Base-by-base conservation (phyloP, 2,113 vertebrate genomes). In the Piaya cayana region DNA sequence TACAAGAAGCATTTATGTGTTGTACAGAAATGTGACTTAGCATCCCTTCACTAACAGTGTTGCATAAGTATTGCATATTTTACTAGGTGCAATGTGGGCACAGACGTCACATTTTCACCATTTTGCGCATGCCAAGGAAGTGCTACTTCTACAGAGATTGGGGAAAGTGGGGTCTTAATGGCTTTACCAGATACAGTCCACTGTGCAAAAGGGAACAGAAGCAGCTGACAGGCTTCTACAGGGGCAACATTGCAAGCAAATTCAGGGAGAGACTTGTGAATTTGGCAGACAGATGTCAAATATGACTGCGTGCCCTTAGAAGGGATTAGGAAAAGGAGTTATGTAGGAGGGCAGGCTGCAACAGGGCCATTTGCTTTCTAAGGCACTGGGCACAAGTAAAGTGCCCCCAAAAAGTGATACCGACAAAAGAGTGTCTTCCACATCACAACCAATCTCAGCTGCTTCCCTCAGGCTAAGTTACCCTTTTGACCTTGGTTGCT, bases 191-290 rank as follows among this genome's bases (percentile, higher is more conserved):
- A 30, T 49, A n/a, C 22, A 30, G 37, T 4, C 69, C 45, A 5
- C 0, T 0, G 14, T 20, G 21, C 39, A 50, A 80, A 83, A 16
- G 7, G 43, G 26, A 49, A 78, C 16, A 84, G 60, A 64, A 56
- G 22, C 12, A 52, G 27, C 62, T 42, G 42, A 63, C 36, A 32
- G 63, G 27, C 19, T 90, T 82, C 42, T 56, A 12, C 6, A 30
- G 21, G 9, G n/a, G 19, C 7, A 21, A 45, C 16, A 19, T 0
- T 15, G 12, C 0, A 0, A 23, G 20, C 17, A 43, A 23, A 19
- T 37, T 77, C 16, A 78, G 55, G 42, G 32, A 59, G 6, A 50
- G n/a, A 30, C 19, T 64, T 37, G 15, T 64, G 77, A 78, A 70
- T 77, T 39, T 52, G 59, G 80, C 10, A 39, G 63, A 60, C 39